Base-by-base conservation (phyloP, 2,113 vertebrate species). In the Heptranchias perlo region DNA sequence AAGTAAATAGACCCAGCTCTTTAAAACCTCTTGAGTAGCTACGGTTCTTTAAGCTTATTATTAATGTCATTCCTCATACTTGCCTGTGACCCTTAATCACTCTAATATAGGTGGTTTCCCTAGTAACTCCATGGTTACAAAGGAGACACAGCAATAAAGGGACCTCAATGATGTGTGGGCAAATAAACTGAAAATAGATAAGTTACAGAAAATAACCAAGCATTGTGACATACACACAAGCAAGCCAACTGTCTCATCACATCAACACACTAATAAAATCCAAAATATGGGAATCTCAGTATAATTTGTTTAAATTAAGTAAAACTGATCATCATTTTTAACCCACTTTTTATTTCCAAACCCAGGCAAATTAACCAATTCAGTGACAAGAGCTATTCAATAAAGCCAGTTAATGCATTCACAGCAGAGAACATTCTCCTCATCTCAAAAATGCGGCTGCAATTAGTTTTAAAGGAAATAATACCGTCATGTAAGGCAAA, bases 81-180 rank as follows among this genome's bases (percentile, higher is more conserved):
- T 31, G 35, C 73, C 35, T 76, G 73, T 76, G 73, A 76, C 13
- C 14, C 1, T n/a, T 76, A 31, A 76, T n/a, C 73, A n/a, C 73
- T 25, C 35, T 76, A 76, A 76, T 76, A 2, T 14, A 76, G 35
- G 21, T 67, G 64, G 73, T 76, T n/a, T 76, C 73, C 73, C 31
- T 76, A 76, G 73, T 76, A n/a, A 76, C 73, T 76, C 73, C 73
- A 76, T 76, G 35, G 73, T 76, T 76, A 76, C 73, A n/a, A n/a
- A 76, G 35, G 64, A 10, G 73, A 31, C 73, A 76, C 11, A 11
- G 35, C 4, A 76, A 76, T 35, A 76, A 76, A 14, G 10, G 4
- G 0, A 13, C 23, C 69, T 13, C 69, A 76, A n/a, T 11, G 35
- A 35, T 76, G 73, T 76, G 69, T 76, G 73, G 73, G 73, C 73